Evolutionary conservation across 1,140 invertebrate genomes (phyloP).

Genomic region (Coboldia fuscipes): DNA sequence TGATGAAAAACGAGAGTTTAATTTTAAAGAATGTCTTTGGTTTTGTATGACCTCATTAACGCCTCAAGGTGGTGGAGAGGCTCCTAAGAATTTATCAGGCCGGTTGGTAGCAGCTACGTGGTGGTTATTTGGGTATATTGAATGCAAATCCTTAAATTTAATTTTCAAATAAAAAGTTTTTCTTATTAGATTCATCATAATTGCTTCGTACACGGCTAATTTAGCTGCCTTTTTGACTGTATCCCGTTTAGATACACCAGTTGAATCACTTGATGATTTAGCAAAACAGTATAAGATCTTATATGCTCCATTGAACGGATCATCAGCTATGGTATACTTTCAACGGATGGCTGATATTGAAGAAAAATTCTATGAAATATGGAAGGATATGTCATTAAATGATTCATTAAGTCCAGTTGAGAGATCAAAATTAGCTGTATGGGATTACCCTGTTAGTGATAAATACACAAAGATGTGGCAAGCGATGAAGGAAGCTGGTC

Average conservation of each 20-base stretch:
- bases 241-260: slow-evolving; percentile 64
- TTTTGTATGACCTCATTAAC: slow-evolving; percentile 98
- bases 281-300: slow-evolving; percentile 86
- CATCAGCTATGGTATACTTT: slow-evolving; percentile 77
- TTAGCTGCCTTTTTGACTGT: slow-evolving; percentile 79
- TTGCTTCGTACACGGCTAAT: slow-evolving; percentile 87
- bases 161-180: too few species aligned
- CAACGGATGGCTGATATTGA: slow-evolving; percentile 92
- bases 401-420: slow-evolving; percentile 76
- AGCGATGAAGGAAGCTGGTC: slow-evolving; percentile 75
- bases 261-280: slow-evolving; percentile 72
- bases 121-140: slow-evolving; percentile 74
- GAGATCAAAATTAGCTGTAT: slow-evolving; percentile 82
- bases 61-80: slow-evolving; percentile 71
- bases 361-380: slow-evolving; percentile 85
- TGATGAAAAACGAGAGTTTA: slow-evolving; percentile 88
- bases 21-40: slow-evolving; percentile 90
- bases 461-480: slow-evolving; percentile 98
- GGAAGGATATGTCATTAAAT: slow-evolving; percentile 94
- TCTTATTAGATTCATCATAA: slow-evolving; percentile 77
- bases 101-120: slow-evolving; percentile 84
- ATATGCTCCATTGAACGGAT: slow-evolving; percentile 67
- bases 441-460: slow-evolving; percentile 96
- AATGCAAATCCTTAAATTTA: slow-evolving; percentile 4
- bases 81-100: slow-evolving; percentile 84